Evolutionary conservation across 2,113 vertebrate species (phyloP).

Genomic region (Ascaphus truei): DNA sequence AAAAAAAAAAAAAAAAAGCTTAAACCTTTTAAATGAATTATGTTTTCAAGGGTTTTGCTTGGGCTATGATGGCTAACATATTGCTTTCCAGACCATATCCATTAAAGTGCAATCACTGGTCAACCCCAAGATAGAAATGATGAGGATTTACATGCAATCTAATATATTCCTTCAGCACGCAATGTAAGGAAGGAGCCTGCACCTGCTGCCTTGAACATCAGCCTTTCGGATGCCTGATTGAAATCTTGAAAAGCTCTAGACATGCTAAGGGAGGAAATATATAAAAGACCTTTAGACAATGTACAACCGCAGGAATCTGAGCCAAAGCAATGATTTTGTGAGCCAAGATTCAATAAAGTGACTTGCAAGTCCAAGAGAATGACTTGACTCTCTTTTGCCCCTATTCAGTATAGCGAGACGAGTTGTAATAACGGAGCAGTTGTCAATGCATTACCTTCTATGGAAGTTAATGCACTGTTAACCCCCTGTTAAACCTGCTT

Average conservation of each 20-base stretch:
- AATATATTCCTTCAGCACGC: not conserved
- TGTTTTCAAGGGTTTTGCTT: not conserved
- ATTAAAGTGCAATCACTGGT: not conserved
- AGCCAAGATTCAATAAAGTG: constrained; percentile 4
- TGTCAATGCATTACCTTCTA: not conserved
- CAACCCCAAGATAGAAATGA: not conserved
- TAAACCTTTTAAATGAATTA: not conserved
- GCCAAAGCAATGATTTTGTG: constrained; percentile 2
- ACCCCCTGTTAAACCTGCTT: not conserved
- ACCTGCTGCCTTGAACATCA: constrained; percentile 34
- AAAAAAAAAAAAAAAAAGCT: too few relatives aligned
- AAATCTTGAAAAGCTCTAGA: constrained; percentile 32
- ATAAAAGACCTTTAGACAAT: constrained; percentile 26
- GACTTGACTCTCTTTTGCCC: constrained; percentile 10
- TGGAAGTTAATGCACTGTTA: not conserved
- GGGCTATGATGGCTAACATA: not conserved
- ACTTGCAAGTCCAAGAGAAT: constrained; percentile 26
- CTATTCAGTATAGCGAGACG: constrained; percentile 25
- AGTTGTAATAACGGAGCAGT: not conserved
- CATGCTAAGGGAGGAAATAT: constrained; percentile 23
- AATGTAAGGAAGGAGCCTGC: not conserved
- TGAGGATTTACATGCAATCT: not conserved
- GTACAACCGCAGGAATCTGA: constrained; percentile 10
- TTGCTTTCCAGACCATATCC: not conserved
- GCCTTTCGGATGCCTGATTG: constrained; percentile 25